Evolutionary conservation across 2,888 invertebrate genomes (phyloP).

Genomic region (Hemaris fuciformis): DNA sequence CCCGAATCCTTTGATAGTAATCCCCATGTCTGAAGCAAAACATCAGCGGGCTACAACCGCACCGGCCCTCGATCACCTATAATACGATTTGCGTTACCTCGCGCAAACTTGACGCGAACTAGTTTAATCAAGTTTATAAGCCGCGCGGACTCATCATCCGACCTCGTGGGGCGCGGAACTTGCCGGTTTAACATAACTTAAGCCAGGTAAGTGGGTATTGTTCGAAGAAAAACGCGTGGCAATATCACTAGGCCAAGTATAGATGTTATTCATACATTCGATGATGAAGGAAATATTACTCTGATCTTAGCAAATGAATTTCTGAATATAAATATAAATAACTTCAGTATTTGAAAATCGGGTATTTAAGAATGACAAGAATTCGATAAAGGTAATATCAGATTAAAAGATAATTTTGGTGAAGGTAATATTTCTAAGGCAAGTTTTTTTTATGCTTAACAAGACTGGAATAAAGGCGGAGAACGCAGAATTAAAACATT

Average conservation of each 20-base stretch:
- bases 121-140: slow-evolving; percentile 48
- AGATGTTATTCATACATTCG: not conserved
- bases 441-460: too few species aligned
- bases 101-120: slow-evolving; percentile 48
- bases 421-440: too few species aligned
- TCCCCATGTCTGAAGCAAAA: slow-evolving; percentile 8
- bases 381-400: too few species aligned
- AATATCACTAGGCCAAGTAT: not conserved
- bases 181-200: slow-evolving; percentile 1
- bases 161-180: not conserved
- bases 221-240: not conserved
- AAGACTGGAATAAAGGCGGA: too few species aligned
- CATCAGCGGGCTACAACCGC: slow-evolving; percentile 25
- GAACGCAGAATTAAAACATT: too few species aligned
- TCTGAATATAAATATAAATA: too few species aligned
- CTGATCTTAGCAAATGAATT: too few species aligned
- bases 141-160: slow-evolving; percentile 16
- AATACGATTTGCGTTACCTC: slow-evolving; percentile 69
- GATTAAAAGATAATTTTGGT: too few species aligned
- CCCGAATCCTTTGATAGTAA: not conserved
- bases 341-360: too few species aligned
- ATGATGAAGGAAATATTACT: not conserved
- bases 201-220: not conserved
- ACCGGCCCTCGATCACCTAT: slow-evolving; percentile 53
- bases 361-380: too few species aligned